Base-by-base conservation (phyloP, 2,797 vertebrate species). In the Xerus rutilus region DNA sequence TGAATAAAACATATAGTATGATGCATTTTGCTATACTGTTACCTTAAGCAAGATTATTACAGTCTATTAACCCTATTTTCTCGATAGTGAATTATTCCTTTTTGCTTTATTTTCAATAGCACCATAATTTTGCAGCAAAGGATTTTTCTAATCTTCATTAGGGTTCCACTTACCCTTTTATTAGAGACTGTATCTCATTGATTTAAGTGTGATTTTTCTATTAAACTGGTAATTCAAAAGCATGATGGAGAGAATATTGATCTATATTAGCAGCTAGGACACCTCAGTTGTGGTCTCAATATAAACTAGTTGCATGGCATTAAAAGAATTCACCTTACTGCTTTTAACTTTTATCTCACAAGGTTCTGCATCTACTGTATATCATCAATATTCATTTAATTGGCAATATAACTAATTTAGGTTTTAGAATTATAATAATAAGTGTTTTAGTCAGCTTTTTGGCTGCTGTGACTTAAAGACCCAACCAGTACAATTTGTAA, bases 51-150 rank as follows among this genome's bases (percentile, higher is more conserved):
- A 85, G 23, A 78, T 67, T 86, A 39, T 59, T 77, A 86, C 30
- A 30, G 62, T 89, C 8, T 18, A 25, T 30, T n/a, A 91, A 62
- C 5, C 1, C 8, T 13, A 77, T 64, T 87, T 93, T 86, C 54
- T 85, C 89, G 86, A 77, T 45, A 73, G 2, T 49, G 1, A 28
- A 7, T 77, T 54, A 3, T 35, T 49, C 1, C 30, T 76, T 85
- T 57, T 45, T 43, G 18, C 30, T 81, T 90, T 64, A 35, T 85
- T 94, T 94, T 97, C 39, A 82, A 69, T 1, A 85, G 5, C 10
- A 57, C 1, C 52, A 52, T 32, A 23, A 86, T 59, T 72, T 81
- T 82, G 4, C 8, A 73, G 15, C 10, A 73, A 86, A 67, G 14
- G 1, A 54, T 86, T 67, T 52, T 70, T 86, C 9, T 79, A 64